Evolutionary conservation across 2,113 vertebrate genomes (phyloP).

Genomic region (Pygoscelis adeliae): DNA sequence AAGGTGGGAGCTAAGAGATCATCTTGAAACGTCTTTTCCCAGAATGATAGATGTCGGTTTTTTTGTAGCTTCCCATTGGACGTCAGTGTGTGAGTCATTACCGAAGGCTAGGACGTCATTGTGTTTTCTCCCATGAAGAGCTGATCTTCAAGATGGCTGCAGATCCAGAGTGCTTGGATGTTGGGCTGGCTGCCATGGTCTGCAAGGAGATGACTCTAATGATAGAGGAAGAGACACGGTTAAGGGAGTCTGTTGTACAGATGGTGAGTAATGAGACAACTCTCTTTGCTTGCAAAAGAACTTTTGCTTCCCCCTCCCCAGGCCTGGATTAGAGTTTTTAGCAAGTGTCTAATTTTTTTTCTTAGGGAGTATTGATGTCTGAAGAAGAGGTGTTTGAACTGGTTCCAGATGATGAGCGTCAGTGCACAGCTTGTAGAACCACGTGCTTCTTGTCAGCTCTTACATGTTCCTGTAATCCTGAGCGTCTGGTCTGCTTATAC

Average conservation of each 20-base stretch:
- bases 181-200: conserved; percentile 94
- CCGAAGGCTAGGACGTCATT: conserved; percentile 90
- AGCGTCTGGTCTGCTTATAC: conserved; percentile 92
- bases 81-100: conserved; percentile 97
- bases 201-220: conserved; percentile 90
- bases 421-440: conserved; percentile 94
- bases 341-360: background rate
- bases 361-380: conserved; percentile 89
- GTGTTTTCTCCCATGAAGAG: conserved; percentile 97
- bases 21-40: background rate
- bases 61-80: conserved; percentile 84
- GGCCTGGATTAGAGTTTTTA: background rate
- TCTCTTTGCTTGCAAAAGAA: background rate
- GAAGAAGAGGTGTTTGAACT: conserved; percentile 98
- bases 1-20: background rate
- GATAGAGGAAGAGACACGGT: conserved; percentile 91
- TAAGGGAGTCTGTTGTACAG: conserved; percentile 85
- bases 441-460: conserved; percentile 97
- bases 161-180: conserved; percentile 93
- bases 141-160: conserved; percentile 98
- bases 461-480: conserved; percentile 91
- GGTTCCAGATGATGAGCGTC: conserved; percentile 94
- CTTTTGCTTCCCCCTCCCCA: background rate
- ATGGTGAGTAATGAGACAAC: conserved; percentile 75
- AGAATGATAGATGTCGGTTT: background rate